A percentile compares a stretch with the other conserved stretches of the same genome.
These are phyloP conservation scores for Ladona fulva DNA, from an alignment of 1,140 invertebrate species.

Conservation along the genomic window DNA sequence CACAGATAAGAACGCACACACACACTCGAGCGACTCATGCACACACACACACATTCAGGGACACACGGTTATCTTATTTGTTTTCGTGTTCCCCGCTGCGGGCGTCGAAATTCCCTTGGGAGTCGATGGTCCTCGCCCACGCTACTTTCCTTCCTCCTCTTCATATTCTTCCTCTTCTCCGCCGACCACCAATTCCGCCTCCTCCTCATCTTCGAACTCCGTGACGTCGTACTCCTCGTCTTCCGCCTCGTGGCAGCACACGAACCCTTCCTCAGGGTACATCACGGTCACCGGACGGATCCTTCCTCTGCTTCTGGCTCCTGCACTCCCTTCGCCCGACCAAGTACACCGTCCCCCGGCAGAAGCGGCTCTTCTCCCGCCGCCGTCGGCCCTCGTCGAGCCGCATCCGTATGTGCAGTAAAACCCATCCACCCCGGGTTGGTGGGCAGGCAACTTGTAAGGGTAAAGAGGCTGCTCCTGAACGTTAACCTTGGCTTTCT, in stretches of 20 bases:
- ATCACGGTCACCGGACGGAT: background rate
- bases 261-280: background rate
- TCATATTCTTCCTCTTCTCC: background rate
- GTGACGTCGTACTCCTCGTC: background rate
- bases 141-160: conserved; percentile 7
- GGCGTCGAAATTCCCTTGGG: background rate
- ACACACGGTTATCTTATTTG: conserved; percentile 3
- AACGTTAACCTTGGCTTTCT: background rate
- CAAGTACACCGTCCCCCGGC: background rate
- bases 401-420: background rate
- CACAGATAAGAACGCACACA: background rate
- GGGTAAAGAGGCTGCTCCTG: background rate
- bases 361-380: background rate
- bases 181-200: background rate
- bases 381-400: background rate
- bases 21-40: background rate
- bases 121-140: background rate
- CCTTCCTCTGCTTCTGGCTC: background rate
- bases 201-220: background rate
- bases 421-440: background rate
- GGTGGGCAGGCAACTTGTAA: background rate
- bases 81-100: background rate
- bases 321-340: background rate
- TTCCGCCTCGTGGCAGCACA: background rate
- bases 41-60: conserved; percentile 4